Evolutionary conservation across 1,140 invertebrate genomes (phyloP).

Genomic region (Cryptotermes secundus): DNA sequence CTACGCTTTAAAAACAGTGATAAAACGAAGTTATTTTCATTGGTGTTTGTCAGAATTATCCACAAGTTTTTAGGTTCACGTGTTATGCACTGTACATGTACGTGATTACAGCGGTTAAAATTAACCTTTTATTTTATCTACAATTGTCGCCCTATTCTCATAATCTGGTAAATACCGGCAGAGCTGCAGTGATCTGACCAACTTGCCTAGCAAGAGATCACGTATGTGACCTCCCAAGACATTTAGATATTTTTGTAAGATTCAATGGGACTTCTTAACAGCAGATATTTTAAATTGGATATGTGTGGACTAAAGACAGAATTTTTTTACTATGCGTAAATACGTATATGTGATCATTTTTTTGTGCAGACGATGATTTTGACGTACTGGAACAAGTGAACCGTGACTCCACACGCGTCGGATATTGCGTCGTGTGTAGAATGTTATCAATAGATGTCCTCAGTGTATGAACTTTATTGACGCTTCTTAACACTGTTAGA

Average conservation of each 20-base stretch:
- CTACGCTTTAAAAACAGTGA: too few species aligned
- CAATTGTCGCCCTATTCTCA: not conserved
- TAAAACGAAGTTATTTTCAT: too few species aligned
- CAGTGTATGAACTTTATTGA: not conserved
- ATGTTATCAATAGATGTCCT: not conserved
- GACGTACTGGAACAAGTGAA: not conserved
- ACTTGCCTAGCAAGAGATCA: not conserved
- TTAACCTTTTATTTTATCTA: not conserved
- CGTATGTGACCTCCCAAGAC: not conserved
- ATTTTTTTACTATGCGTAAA: not conserved
- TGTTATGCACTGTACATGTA: not conserved
- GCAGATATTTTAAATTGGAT: not conserved
- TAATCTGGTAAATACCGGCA: not conserved
- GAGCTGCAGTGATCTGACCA: not conserved
- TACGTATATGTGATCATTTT: not conserved
- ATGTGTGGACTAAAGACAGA: not conserved
- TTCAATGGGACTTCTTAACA: not conserved
- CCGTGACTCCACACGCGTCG: not conserved
- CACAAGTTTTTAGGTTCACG: not conserved
- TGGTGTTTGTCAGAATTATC: not conserved
- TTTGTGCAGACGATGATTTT: not conserved
- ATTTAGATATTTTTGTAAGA: not conserved
- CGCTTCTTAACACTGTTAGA: not conserved
- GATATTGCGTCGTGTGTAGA: not conserved
- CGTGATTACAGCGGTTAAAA: not conserved